These are phyloP conservation scores for Ovibos moschatus DNA, from an alignment of 2,113 vertebrate species.

Conservation along the genomic window DNA sequence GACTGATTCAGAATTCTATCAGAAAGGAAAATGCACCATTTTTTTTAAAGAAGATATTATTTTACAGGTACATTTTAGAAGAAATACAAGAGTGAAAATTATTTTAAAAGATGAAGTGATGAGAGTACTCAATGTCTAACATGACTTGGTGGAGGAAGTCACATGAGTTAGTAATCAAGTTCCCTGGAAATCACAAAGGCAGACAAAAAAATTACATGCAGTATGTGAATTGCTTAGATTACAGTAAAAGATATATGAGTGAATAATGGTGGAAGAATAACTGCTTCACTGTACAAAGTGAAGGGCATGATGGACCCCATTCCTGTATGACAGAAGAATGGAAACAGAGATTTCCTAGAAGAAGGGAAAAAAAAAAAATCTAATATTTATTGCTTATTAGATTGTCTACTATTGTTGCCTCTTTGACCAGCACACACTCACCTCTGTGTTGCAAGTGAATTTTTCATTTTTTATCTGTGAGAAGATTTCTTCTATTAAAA, in stretches of 20 bases:
- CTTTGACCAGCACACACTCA: neutral
- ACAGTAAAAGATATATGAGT: neutral
- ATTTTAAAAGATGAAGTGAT: neutral
- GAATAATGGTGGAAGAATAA: neutral
- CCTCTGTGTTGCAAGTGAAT: neutral
- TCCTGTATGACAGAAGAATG: neutral
- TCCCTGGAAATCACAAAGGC: neutral
- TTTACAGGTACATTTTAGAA: neutral
- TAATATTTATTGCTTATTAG: neutral
- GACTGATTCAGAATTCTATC: neutral
- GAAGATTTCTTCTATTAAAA: neutral
- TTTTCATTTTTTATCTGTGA: neutral
- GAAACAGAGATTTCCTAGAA: neutral
- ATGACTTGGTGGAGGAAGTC: neutral
- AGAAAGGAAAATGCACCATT: neutral
- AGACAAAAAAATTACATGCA: rapidly evolving
- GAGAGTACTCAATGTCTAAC: neutral
- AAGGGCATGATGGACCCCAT: too few relatives aligned
- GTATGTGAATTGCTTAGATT: neutral
- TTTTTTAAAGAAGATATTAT: neutral
- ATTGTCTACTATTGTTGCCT: neutral
- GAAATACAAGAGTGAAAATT: neutral
- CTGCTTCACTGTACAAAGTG: neutral
- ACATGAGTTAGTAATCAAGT: neutral
- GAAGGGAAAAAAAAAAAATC: rapidly evolving